Conservation (phyloP, 1,140 invertebrate species). For the Monomorium pharaonis region DNA sequence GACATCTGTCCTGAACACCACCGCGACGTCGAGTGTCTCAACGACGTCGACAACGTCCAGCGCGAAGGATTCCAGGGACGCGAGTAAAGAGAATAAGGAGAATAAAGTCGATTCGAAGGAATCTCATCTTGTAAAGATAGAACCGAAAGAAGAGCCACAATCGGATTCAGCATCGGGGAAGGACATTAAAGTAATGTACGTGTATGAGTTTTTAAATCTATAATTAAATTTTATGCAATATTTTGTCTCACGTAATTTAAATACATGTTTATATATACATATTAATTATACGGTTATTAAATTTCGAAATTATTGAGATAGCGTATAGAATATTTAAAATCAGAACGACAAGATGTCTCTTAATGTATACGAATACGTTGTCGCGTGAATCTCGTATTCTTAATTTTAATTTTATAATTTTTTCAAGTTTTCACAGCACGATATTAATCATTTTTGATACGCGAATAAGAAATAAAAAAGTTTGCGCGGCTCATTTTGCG, state of each 20-base stretch:
- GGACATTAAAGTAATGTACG: conserved; percentile 77
- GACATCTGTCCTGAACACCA: conserved; percentile 77
- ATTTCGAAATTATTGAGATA: neutral
- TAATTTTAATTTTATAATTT: conserved; percentile 17
- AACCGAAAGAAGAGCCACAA: conserved; percentile 76
- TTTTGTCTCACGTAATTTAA: neutral
- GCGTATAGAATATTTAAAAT: no score
- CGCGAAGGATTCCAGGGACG: conserved; percentile 81
- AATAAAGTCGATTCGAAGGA: conserved; percentile 79
- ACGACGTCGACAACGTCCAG: conserved; percentile 76
- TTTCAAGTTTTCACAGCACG: neutral
- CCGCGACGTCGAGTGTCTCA: conserved; percentile 77
- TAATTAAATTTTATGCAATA: neutral
- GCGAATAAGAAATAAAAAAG: conserved; percentile 41
- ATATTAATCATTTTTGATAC: conserved; percentile 51
- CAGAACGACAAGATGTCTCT: neutral
- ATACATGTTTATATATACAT: neutral
- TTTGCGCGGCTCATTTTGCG: conserved; percentile 47
- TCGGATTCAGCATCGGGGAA: conserved; percentile 73
- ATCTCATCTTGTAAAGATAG: conserved; percentile 72
- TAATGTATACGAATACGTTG: neutral
- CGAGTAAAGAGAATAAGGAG: conserved; percentile 81
- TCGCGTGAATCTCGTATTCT: neutral
- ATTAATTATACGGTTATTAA: neutral
- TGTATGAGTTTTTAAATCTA: conserved; percentile 32